Conservation (phyloP, 1,140 invertebrate species). For the Drosophila kepulauana region DNA sequence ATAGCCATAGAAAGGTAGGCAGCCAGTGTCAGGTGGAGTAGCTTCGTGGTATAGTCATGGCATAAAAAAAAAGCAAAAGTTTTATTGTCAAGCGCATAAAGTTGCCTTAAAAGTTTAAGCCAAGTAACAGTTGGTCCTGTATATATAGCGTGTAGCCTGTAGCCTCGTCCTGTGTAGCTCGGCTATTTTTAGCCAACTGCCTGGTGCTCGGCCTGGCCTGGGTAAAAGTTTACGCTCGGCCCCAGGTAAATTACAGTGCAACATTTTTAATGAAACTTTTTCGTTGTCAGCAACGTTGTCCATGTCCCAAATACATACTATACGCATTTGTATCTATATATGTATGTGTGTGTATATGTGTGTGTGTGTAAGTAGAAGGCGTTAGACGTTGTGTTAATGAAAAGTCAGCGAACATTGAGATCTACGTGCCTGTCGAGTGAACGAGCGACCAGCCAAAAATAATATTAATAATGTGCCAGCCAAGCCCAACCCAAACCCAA, state of each 20-base stretch:
- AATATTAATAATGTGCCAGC: slow-evolving; percentile 73
- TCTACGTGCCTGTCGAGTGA: slow-evolving; percentile 59
- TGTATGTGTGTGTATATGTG: slow-evolving; percentile 6
- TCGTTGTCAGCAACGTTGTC: slow-evolving; percentile 23
- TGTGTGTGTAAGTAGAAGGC: slow-evolving; percentile 26
- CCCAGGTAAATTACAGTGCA: slow-evolving; percentile 77
- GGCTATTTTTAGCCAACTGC: slow-evolving; percentile 45
- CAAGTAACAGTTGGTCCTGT: slow-evolving; percentile 31
- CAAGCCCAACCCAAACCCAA: slow-evolving; percentile 3
- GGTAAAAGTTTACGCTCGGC: slow-evolving; percentile 43
- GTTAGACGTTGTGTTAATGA: slow-evolving; percentile 69
- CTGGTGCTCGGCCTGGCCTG: slow-evolving; percentile 5
- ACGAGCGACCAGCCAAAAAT: slow-evolving; percentile 46
- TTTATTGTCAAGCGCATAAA: slow-evolving; percentile 80
- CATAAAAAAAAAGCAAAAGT: slow-evolving; percentile 68
- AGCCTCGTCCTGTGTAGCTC: neutral
- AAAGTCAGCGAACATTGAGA: slow-evolving; percentile 61
- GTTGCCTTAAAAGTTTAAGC: slow-evolving; percentile 77
- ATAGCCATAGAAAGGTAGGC: neutral
- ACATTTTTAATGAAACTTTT: slow-evolving; percentile 82
- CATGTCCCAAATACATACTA: slow-evolving; percentile 8
- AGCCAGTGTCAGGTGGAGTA: too few species aligned
- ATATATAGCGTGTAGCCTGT: neutral
- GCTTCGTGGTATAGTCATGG: slow-evolving; percentile 11
- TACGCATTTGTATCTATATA: neutral